Percentiles rank a stretch among this genome's conserved stretches.
Evolutionary conservation across 2,797 vertebrate species (phyloP).

Genomic region (Brotula barbata): DNA sequence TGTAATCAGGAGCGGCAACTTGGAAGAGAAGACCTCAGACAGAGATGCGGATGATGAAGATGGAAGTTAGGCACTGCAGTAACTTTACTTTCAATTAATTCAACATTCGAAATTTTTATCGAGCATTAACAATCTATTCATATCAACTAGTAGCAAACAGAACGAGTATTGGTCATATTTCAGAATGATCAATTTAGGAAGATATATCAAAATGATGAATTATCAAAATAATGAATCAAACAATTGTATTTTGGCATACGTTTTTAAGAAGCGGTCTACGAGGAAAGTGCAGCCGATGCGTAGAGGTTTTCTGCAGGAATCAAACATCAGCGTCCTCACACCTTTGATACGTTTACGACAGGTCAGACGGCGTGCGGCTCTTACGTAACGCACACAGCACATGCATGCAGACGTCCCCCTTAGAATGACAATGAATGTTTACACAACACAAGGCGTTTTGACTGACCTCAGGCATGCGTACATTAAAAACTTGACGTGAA

Average conservation of each 20-base stretch:
- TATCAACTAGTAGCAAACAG: too few relatives aligned
- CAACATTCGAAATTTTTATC: too few relatives aligned
- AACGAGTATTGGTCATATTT: too few relatives aligned
- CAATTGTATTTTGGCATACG: too few relatives aligned
- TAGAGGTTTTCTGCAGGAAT: conserved; percentile 14
- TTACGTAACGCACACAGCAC: conserved; percentile 58
- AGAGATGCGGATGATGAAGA: too few relatives aligned
- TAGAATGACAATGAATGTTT: too few relatives aligned
- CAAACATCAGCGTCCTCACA: conserved; percentile 37
- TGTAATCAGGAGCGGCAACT: conserved; percentile 41
- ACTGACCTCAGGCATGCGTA: conserved; percentile 18
- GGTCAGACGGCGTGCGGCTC: conserved; percentile 48
- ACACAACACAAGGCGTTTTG: too few relatives aligned
- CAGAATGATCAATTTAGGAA: too few relatives aligned
- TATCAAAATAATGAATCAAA: too few relatives aligned
- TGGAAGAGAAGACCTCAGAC: conserved; percentile 29
- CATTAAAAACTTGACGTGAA: neutral
- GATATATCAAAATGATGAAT: too few relatives aligned
- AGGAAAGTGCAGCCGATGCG: neutral
- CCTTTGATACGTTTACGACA: conserved; percentile 52
- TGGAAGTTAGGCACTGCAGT: too few relatives aligned
- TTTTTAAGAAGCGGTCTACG: neutral
- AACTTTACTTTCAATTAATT: neutral
- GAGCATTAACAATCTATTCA: too few relatives aligned
- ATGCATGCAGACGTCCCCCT: conserved; percentile 38